Base-by-base conservation (phyloP, 2,113 vertebrate species). In the Ranitomeya variabilis region DNA sequence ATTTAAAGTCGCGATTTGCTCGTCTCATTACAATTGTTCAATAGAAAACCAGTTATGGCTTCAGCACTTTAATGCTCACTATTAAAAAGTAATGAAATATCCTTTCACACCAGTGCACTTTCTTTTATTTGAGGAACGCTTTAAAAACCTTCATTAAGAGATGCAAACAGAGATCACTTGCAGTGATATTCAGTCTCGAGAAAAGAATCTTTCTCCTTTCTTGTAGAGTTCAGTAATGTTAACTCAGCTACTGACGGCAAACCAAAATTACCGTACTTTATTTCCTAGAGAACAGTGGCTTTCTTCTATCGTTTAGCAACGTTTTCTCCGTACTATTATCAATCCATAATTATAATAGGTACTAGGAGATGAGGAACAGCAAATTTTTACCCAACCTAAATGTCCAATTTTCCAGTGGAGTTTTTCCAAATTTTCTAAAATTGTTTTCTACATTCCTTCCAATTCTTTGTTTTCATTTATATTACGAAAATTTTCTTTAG, bases 1-100 rank as follows among this genome's bases (percentile, higher is more conserved):
- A 86, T 76, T 86, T 76, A 86, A 73, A 77, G 54, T 19, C 84
- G 51, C 14, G 73, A 86, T 86, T 60, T 52, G 54, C 83, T 74
- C 21, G 23, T 85, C 83, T 76, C 69, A 74, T 85, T 85, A 85
- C 26, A 74, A 60, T 45, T 54, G 69, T 85, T 85, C 52, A 74
- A 74, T 85, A 85, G 64, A 23, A 76, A 76, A 45, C n/a, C 83
- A 76, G 83, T 85, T 85, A 74, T 76, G 45, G 69, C 62, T 57
- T 59, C 76, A 76, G 83, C 69, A 57, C 83, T 60, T 85, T 85
- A 74, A 71, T 84, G n/a, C 51, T 9, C 51, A 69, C 80, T 69
- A 66, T 83, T 83, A 84, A 55, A 52, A 71, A 71, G 83, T 74
- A 59, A 57, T 73, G 52, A 85, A 37, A 59, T 13, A 59, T 85